Base-by-base conservation (phyloP, 2,888 invertebrate species). In the Sisyra nigra region DNA sequence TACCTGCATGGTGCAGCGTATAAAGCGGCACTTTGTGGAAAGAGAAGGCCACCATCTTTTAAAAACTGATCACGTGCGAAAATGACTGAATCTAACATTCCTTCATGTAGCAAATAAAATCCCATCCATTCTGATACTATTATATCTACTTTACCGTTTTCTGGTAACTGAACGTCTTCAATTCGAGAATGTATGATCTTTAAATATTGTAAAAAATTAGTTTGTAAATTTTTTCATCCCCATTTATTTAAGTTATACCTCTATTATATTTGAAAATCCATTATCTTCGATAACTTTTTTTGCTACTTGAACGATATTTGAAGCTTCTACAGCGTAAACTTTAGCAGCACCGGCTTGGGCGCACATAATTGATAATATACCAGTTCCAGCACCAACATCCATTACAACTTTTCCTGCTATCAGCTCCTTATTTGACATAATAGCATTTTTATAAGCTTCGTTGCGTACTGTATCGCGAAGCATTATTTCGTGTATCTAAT, bases 111-210 rank as follows among this genome's bases (percentile, higher is more conserved):
- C 29, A 96, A 67, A 63, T 91, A 93, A 61, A 94, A 93, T 0
- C 94, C 94, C 94, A 96, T 96, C 94, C 94, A 96, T 65, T 96
- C 94, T 0, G 93, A 93, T 4, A 96, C 75, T 48, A 96, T 86
- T 8, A 89, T 73, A 61, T 94, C 93, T 2, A 88, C 84, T 61
- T 81, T 77, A n/a, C n/a, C n/a, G n/a, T n/a, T 7, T 70, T 82
- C 78, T 40, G 85, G 59, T 1, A 61, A 57, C 7, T 40, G 43
- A 3, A 89, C 68, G 55, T 89, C 80, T 67, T 92, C 91, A 6
- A 88, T 72, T 65, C 68, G 72, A 41, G 73, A 74, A 54, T 85
- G 76, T 35, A 89, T 71, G 8, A 88, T 75, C 75, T 78, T 50
- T 24, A 61, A 54, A 38, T 48, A 11, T 9, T 10, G 30, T 17